Evolutionary conservation across 2,113 vertebrate species (phyloP).

Genomic region (Melanocharis versteri): DNA sequence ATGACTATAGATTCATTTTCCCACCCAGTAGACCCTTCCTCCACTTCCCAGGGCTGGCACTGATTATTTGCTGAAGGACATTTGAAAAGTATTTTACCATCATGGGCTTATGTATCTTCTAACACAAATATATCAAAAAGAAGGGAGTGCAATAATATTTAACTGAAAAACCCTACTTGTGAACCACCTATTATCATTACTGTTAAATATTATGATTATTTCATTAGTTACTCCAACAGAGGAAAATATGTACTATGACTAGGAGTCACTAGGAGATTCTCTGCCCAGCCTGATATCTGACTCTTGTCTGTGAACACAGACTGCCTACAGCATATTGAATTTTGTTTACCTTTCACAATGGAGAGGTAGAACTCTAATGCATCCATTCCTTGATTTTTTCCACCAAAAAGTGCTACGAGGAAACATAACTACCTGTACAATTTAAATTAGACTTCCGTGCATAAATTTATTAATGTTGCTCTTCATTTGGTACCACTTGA

Average conservation of each 20-base stretch:
- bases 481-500: not conserved
- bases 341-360: not conserved
- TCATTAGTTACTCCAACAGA: not conserved
- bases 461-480: not conserved
- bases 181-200: not conserved
- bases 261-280: not conserved
- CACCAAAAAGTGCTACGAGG: not conserved
- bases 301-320: not conserved
- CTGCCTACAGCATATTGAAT: not conserved
- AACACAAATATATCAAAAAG: not conserved
- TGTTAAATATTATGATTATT: slow-evolving; percentile 2
- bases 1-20: not conserved
- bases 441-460: not conserved
- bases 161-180: not conserved
- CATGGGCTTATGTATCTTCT: not conserved
- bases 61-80: not conserved
- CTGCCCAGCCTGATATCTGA: not conserved
- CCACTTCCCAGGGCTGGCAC: not conserved
- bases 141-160: not conserved
- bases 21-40: not conserved
- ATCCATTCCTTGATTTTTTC: not conserved
- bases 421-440: not conserved
- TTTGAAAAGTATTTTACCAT: not conserved
- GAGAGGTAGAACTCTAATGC: not conserved
- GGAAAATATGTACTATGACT: not conserved